Conservation (phyloP, 2,888 invertebrate genomes). For the Baccha elongata region DNA sequence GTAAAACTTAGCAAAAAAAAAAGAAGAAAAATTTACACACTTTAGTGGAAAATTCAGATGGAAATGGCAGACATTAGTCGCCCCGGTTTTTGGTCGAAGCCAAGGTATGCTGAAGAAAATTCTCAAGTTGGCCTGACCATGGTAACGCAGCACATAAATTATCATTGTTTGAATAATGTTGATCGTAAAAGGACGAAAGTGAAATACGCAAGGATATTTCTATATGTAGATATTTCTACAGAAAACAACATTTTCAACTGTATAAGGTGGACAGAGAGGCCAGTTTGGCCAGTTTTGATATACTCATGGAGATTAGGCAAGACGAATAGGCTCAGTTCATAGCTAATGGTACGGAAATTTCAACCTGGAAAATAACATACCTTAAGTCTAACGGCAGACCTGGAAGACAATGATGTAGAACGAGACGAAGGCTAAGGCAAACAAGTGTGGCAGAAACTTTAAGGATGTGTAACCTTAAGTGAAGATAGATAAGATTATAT, state of each 20-base stretch:
- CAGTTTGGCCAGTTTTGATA: constrained; percentile 33
- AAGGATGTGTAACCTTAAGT: constrained; percentile 54
- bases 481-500: constrained; percentile 67
- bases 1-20: constrained; percentile 22
- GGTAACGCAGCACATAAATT: constrained; percentile 72
- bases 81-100: not conserved
- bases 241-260: constrained; percentile 24
- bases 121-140: constrained; percentile 40
- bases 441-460: constrained; percentile 33
- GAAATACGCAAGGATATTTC: constrained; percentile 60
- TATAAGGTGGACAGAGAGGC: constrained; percentile 41
- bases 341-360: constrained; percentile 67
- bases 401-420: too few species aligned
- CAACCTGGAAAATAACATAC: constrained; percentile 33
- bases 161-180: constrained; percentile 69
- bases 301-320: constrained; percentile 69
- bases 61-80: constrained; percentile 61
- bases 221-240: not conserved
- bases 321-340: constrained; percentile 69
- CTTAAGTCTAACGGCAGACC: too few species aligned
- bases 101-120: not conserved
- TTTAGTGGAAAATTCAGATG: constrained; percentile 42
- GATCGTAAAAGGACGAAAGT: constrained; percentile 67
- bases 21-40: constrained; percentile 22
- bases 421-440: constrained; percentile 6